phyloP scores from a whole-genome alignment of 2,113 vertebrate species.

The Lycaon pictus region DNA sequence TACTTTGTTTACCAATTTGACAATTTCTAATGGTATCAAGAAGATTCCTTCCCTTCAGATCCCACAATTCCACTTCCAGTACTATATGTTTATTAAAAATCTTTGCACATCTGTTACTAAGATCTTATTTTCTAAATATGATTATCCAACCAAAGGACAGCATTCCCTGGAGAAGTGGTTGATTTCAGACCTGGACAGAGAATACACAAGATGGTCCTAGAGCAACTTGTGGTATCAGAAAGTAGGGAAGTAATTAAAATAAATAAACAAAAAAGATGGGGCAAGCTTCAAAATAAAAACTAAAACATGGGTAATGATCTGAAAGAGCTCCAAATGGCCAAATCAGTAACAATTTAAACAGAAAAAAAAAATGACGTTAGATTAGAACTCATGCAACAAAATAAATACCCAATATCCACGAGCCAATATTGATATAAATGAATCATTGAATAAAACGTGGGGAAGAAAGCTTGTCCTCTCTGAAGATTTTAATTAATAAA shows the following conservation, averaged over 20 bases:
- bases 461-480: not conserved
- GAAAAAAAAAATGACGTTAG: not conserved
- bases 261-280: not conserved
- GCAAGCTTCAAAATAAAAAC: not conserved
- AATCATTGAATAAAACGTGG: not conserved
- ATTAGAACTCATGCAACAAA: not conserved
- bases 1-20: not conserved
- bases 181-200: not conserved
- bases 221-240: not conserved
- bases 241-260: not conserved
- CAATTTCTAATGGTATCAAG: not conserved
- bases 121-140: not conserved
- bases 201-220: not conserved
- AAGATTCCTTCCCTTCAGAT: not conserved
- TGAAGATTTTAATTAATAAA: not conserved
- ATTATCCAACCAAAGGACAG: not conserved
- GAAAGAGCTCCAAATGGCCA: not conserved
- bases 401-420: not conserved
- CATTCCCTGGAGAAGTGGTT: not conserved
- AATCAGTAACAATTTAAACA: not conserved
- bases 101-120: not conserved
- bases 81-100: not conserved
- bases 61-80: not conserved
- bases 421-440: not conserved
- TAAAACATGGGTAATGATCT: not conserved